Evolutionary conservation across 2,113 vertebrate species (phyloP), one percentile per base, ranked within the genome.

Genomic region (Rhynchomys soricoides): DNA sequence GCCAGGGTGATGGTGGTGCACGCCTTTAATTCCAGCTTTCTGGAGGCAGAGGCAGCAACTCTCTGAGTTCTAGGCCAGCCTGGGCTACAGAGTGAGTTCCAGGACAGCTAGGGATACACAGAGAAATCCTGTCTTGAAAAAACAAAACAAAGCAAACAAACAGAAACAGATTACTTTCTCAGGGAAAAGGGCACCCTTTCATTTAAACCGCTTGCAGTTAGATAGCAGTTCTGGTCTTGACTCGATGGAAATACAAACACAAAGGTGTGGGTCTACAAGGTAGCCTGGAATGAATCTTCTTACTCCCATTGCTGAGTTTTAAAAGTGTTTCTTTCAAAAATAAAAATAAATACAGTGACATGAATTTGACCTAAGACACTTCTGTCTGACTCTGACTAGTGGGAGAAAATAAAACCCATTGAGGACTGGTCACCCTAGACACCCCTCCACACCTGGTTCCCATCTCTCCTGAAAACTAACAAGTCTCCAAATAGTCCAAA

Each of bases 181-280:
- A 77, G n/a, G 86, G 64, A 62, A 59, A 78, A 91, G 95, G 75
- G 3, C 22, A 43, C 70, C 12, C 37, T 93, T 95, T 96, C 43
- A 82, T 59, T 68, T 88, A 64, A 93, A 89, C 86, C 85, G 40
- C 17, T 75, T 50, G 68, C 43, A 71, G 68, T 70, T 45, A 71
- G 26, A n/a, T 77, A 37, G 50, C 50, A 52, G 90, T 75, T 68
- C 86, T 74, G 59, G 24, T 70, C 34, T 90, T 43, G 13, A 29
- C 45, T 75, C 77, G 3, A 22, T n/a, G 66, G n/a, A 95, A 94
- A 85, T 90, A 88, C 26, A 17, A n/a, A 26, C 21, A 16, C 3
- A 31, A 62, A 43, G 43, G 17, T 64, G 22, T 31, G 6, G 66
- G 45, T 22, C 31, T 19, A 59, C 22, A 68, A 74, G n/a, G 31